Base-by-base conservation (phyloP, 2,113 vertebrate genomes). In the Nettapus auritus region DNA sequence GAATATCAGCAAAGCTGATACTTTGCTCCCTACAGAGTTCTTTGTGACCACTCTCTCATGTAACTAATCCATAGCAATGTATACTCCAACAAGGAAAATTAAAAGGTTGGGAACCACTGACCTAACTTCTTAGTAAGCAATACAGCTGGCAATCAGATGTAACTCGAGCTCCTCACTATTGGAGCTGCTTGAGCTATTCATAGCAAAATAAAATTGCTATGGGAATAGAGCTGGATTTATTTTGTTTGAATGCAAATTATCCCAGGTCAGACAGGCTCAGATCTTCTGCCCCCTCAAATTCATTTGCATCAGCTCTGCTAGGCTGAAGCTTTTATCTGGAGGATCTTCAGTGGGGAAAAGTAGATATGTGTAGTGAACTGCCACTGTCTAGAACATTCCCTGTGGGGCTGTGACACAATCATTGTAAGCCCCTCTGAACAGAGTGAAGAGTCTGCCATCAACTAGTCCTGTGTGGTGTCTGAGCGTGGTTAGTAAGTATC, bases 121-220 rank as follows among this genome's bases (percentile, higher is more conserved):
- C 94, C 94, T 97, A 92, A 95, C 86, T 95, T 96, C 94, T 96
- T 96, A 96, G 88, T 93, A 95, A 97, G 93, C 93, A 90, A n/a
- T 95, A 92, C 94, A 95, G 92, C 90, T 90, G 90, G 94, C 96
- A 95, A 96, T 96, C 93, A 96, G 88, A 92, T 93, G 94, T 96
- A 96, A 97, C 90, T 53, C 20, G 28, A 96, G 90, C 90, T 75
- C 80, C 88, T 96, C 53, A 13, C 90, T 96, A 93, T 17, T 90
- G 83, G 94, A 95, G 94, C 92, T 93, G 94, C 86, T 53, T 75
- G 77, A 92, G 88, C 93, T 95, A 96, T 97, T 97, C 96, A 95
- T 96, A 96, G 93, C 80, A 79, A 82, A 95, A 89, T 76, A 75
- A 92, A 97, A 96, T 95, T 96, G 91, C 93, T 94, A 46, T 90